phyloP scores from a whole-genome alignment of 2,113 vertebrate species.

The Dicentrarchus labrax region DNA sequence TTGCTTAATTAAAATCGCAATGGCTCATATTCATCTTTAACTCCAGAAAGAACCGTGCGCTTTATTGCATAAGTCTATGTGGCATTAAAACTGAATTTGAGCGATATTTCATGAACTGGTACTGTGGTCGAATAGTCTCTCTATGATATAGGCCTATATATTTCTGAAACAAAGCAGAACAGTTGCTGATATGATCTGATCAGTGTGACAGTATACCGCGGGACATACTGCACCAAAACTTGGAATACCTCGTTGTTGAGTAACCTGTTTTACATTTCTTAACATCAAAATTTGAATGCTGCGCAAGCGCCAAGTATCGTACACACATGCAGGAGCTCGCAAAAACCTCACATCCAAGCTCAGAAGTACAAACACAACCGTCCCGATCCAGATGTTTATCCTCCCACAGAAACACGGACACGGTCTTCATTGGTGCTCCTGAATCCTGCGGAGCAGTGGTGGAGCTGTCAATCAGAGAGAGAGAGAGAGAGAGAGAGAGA shows the following conservation, averaged over 20 bases:
- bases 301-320: too few relatives aligned
- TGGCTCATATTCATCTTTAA: not conserved
- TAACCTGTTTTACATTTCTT: not conserved
- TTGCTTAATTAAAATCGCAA: not conserved
- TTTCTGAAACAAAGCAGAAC: not conserved
- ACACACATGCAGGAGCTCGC: not conserved
- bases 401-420: conserved; percentile 59
- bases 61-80: not conserved
- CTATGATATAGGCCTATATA: not conserved
- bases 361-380: not conserved
- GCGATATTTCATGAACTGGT: not conserved
- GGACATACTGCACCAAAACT: not conserved
- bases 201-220: not conserved
- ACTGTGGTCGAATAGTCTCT: too few relatives aligned
- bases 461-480: conserved; percentile 72
- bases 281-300: too few relatives aligned
- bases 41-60: not conserved
- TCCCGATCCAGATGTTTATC: conserved; percentile 43
- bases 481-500: conserved; percentile 13
- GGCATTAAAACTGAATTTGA: not conserved
- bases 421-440: conserved; percentile 63
- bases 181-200: not conserved
- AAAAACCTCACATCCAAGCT: not conserved
- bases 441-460: conserved; percentile 32
- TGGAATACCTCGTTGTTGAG: not conserved